Evolutionary conservation across 2,888 invertebrate genomes (phyloP).

Genomic region (Agelastica alni): DNA sequence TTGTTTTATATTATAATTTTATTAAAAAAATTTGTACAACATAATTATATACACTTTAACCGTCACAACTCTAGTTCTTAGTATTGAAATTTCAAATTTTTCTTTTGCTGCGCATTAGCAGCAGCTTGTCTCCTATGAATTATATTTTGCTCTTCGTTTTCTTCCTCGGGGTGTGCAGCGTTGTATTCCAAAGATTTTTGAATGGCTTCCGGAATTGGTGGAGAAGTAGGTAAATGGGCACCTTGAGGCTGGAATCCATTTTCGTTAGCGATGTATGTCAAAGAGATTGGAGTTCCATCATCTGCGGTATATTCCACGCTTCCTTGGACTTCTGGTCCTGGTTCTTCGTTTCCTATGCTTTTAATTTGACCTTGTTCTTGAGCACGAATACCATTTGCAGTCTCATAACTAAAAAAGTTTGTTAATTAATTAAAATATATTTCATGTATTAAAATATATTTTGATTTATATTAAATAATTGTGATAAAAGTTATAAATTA

Average conservation of each 20-base stretch:
- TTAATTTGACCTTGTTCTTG: conserved; percentile 74
- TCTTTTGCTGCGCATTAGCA: background rate
- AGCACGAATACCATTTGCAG: conserved; percentile 73
- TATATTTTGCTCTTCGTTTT: conserved; percentile 31
- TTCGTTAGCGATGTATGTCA: conserved; percentile 74
- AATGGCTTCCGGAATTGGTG: conserved; percentile 77
- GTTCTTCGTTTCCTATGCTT: conserved; percentile 69
- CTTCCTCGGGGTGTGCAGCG: conserved; percentile 29
- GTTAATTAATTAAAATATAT: conserved; percentile 6
- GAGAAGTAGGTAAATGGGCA: conserved; percentile 79
- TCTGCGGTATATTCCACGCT: conserved; percentile 65
- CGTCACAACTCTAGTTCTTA: too few relatives aligned
- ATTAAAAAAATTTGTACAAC: too few relatives aligned
- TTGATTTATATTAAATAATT: too few relatives aligned
- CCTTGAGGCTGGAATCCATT: conserved; percentile 67
- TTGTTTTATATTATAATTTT: too few relatives aligned
- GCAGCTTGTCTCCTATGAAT: conserved; percentile 18
- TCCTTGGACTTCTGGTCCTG: conserved; percentile 61
- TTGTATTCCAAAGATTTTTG: conserved; percentile 64
- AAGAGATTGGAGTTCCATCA: conserved; percentile 67
- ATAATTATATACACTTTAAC: too few relatives aligned
- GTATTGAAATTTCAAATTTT: too few relatives aligned
- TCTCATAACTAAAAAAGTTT: conserved; percentile 65
- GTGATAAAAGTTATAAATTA: too few relatives aligned
- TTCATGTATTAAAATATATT: too few relatives aligned